A percentile compares a stretch with the other conserved stretches of the same genome.
Conservation (phyloP, 1,140 invertebrate genomes). For the Ceratoteleas bidentatus region DNA sequence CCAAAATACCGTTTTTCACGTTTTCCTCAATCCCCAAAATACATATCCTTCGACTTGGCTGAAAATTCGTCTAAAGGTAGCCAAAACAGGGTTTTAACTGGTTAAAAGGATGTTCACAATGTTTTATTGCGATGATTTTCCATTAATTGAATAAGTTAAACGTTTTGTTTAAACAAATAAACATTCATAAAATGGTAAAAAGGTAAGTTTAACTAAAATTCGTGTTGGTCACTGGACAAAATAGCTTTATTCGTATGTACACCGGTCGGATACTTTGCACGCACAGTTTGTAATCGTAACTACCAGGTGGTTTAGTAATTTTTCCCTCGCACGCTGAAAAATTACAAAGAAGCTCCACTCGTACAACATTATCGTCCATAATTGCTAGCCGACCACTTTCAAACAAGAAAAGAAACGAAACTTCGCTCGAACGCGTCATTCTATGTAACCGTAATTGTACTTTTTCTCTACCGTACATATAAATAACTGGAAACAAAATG, state of each 20-base stretch:
- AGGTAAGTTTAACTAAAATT: neutral
- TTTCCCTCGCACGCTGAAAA: too few relatives aligned
- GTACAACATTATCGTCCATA: neutral
- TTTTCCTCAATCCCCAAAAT: too few relatives aligned
- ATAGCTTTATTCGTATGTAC: constrained; percentile 45
- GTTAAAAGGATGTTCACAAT: too few relatives aligned
- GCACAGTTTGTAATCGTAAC: neutral
- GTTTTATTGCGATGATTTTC: too few relatives aligned
- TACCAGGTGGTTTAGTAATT: too few relatives aligned
- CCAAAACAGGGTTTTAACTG: too few relatives aligned
- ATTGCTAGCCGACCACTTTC: constrained; percentile 1
- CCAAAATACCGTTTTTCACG: too few relatives aligned
- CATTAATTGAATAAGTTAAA: too few relatives aligned
- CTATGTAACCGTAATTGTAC: constrained; percentile 17
- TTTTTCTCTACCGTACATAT: neutral
- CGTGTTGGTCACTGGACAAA: constrained; percentile 6
- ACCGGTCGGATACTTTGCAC: neutral
- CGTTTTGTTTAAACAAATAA: too few relatives aligned
- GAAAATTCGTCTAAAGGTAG: too few relatives aligned
- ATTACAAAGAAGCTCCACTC: neutral
- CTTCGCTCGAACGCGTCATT: constrained; percentile 5
- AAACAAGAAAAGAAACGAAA: constrained; percentile 14
- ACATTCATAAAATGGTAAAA: neutral
- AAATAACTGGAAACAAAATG: constrained; percentile 20
- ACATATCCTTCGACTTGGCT: too few relatives aligned